Base-by-base conservation (phyloP, 35 echinoderm and acorn worm genomes). In the Apostichopus japonicus region DNA sequence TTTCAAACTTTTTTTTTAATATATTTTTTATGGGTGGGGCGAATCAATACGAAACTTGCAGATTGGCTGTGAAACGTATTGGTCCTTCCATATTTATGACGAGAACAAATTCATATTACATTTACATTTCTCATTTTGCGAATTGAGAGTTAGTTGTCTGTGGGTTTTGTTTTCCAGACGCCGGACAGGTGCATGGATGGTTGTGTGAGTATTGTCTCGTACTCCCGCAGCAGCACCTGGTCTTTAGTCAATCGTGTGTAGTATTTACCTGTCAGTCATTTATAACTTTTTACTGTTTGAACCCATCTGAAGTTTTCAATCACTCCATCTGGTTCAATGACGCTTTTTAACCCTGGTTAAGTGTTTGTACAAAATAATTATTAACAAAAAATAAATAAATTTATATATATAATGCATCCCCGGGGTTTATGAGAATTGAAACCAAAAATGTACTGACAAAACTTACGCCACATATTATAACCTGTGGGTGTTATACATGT, bases 161-260 rank as follows among this genome's bases (percentile, higher is more conserved):
- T 15, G 16, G 79, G 33, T 83, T 83, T 44, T 54, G 54, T 83
- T 83, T 10, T n/a, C 27, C 54, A 6, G 54, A 55, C 79, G 2
- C 33, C 0, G 33, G 79, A 83, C 79, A 83, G 79, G 79, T 83
- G 79, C 79, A 6, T 13, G 17, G n/a, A 52, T 16, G 10, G 79
- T 83, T 80, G 79, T 51, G 79, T 83, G 9, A 83, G 79, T 84
- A 58, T 84, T 84, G 81, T 59, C 81, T 57, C 55, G 55, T 84
- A 16, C 54, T 4, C 0, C 5, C 4, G 53, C 9, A 15, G 10
- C 56, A 84, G 56, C 81, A 84, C 81, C 81, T 84, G 81, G 81
- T 84, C 21, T 58, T 19, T 75, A 75, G 10, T 84, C 21, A 84
- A 57, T 3, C 81, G 11, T n/a, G n/a, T 19, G 17, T 19, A 75